Evolutionary conservation across 1,140 invertebrate genomes (phyloP).

Genomic region (Drosophila nigromelanica): DNA sequence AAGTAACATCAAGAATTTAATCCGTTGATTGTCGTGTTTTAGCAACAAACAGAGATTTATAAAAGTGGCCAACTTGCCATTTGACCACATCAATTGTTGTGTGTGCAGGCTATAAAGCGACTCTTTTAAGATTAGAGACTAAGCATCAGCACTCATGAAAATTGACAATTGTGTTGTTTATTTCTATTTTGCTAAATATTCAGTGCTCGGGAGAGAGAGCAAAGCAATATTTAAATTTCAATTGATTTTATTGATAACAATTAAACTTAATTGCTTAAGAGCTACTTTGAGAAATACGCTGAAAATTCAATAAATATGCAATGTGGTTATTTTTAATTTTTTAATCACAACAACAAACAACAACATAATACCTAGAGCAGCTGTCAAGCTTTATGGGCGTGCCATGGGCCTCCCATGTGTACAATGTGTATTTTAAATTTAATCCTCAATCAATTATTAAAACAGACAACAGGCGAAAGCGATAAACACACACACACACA

Average conservation of each 20-base stretch:
- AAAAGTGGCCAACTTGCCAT: too few species aligned
- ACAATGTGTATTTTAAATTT: conserved; percentile 31
- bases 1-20: conserved; percentile 5
- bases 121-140: background rate
- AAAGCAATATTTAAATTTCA: conserved; percentile 6
- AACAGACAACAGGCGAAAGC: background rate
- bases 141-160: too few species aligned
- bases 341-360: conserved; percentile 11
- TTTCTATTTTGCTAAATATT: too few species aligned
- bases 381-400: background rate
- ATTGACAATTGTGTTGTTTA: too few species aligned
- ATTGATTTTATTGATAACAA: conserved; percentile 24
- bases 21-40: background rate
- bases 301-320: conserved; percentile 10
- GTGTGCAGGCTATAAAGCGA: background rate
- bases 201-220: too few species aligned
- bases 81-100: too few species aligned
- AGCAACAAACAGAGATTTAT: too few species aligned
- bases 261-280: conserved; percentile 22
- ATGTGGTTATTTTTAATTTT: background rate
- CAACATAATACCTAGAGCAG: background rate
- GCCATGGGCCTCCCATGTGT: conserved; percentile 4
- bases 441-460: conserved; percentile 38
- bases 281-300: background rate
- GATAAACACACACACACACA: conserved; percentile 10